These are phyloP conservation scores for Alcis repandata DNA, from an alignment of 2,888 invertebrate genomes.

Conservation along the genomic window DNA sequence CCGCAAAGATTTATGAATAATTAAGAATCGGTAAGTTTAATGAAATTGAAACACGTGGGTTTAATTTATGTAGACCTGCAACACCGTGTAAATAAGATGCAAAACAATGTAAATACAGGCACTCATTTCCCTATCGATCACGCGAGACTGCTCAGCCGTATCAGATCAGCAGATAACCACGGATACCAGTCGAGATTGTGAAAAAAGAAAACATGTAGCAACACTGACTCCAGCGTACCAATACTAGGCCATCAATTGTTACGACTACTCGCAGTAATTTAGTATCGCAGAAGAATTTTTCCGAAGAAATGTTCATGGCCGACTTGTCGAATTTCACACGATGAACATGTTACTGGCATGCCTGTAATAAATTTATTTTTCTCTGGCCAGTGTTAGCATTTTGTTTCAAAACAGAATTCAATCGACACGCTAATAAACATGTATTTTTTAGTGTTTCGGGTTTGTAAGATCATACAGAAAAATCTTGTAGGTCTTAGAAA, in stretches of 20 bases:
- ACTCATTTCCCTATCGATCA: slow-evolving; percentile 11
- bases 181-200: neutral
- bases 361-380: neutral
- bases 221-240: slow-evolving; percentile 22
- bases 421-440: neutral
- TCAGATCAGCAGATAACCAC: slow-evolving; percentile 9
- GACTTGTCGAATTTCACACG: slow-evolving; percentile 31
- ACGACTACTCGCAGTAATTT: slow-evolving; percentile 38
- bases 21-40: neutral
- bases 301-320: slow-evolving; percentile 40
- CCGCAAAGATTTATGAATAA: neutral
- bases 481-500: no score
- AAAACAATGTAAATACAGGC: slow-evolving; percentile 18
- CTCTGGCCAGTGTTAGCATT: neutral
- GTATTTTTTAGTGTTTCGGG: no score
- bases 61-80: neutral
- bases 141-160: slow-evolving; percentile 7
- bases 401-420: neutral
- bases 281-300: slow-evolving; percentile 33
- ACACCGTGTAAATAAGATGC: slow-evolving; percentile 12
- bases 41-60: neutral
- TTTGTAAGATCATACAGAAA: no score
- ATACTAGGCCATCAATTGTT: slow-evolving; percentile 24
- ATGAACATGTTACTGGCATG: neutral
- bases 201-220: slow-evolving; percentile 1